These are phyloP conservation scores for Chrysoperla carnea DNA, from an alignment of 1,140 invertebrate genomes.

Conservation along the genomic window DNA sequence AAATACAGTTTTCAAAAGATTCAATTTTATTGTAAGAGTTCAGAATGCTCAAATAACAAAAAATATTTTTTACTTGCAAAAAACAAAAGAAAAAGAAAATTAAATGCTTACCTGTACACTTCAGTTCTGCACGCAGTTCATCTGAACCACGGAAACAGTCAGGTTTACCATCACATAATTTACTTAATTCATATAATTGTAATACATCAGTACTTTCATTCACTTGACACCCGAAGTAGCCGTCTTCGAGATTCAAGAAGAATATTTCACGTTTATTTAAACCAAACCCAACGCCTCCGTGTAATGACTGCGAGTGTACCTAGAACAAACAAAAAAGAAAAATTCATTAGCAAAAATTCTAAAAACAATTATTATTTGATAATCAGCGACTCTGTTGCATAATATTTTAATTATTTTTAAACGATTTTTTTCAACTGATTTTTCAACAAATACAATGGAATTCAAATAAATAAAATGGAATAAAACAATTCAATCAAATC, in stretches of 20 bases:
- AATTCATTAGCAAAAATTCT: slow-evolving; percentile 3
- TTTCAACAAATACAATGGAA: no score
- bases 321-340: slow-evolving; percentile 27
- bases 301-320: slow-evolving; percentile 54
- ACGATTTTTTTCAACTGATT: no score
- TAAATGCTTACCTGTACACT: slow-evolving; percentile 70
- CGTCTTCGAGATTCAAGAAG: slow-evolving; percentile 91
- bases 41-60: no score
- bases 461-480: no score
- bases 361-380: background rate
- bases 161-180: slow-evolving; percentile 75
- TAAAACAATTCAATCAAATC: no score
- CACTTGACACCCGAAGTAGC: slow-evolving; percentile 92
- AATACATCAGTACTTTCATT: slow-evolving; percentile 88
- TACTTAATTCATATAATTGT: slow-evolving; percentile 85
- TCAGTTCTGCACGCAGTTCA: slow-evolving; percentile 72
- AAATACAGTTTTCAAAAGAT: no score
- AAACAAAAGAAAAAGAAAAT: background rate
- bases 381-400: no score
- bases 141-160: slow-evolving; percentile 86
- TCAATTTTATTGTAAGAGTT: no score
- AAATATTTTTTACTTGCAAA: no score
- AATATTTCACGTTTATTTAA: slow-evolving; percentile 73
- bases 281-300: slow-evolving; percentile 55
- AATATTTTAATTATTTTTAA: no score